These are phyloP conservation scores for Ametastegia equiseti DNA, from an alignment of 2,888 invertebrate genomes.

Conservation along the genomic window DNA sequence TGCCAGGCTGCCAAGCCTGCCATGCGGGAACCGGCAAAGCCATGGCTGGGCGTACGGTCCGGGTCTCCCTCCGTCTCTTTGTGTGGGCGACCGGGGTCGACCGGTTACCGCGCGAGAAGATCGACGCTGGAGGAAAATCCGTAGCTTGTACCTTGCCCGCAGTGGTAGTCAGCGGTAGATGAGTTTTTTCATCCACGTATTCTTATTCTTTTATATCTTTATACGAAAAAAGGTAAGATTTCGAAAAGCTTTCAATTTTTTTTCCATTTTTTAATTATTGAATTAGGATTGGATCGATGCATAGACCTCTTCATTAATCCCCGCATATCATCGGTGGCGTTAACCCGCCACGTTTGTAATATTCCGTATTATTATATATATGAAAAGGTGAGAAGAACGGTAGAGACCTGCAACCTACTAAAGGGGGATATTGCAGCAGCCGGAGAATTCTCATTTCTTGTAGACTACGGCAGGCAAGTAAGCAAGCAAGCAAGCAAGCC, in stretches of 20 bases:
- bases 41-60: conserved; percentile 54
- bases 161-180: conserved; percentile 18
- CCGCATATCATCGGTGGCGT: no score
- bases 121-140: conserved; percentile 39
- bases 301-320: no score
- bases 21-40: conserved; percentile 63
- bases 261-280: no score
- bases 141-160: conserved; percentile 9
- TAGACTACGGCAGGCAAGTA: conserved; percentile 48
- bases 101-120: conserved; percentile 32
- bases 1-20: conserved; percentile 56
- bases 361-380: no score
- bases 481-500: conserved; percentile 63
- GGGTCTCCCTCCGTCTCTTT: conserved; percentile 41
- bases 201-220: no score
- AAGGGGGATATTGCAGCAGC: conserved; percentile 11
- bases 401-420: not conserved
- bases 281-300: no score
- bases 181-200: not conserved
- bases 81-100: conserved; percentile 47
- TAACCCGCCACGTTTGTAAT: no score
- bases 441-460: conserved; percentile 70
- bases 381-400: conserved; percentile 1
- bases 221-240: not conserved
- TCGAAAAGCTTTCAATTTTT: not conserved